These are phyloP conservation scores for Peromyscus maniculatus DNA, from an alignment of 2,113 vertebrate species.

Conservation along the genomic window DNA sequence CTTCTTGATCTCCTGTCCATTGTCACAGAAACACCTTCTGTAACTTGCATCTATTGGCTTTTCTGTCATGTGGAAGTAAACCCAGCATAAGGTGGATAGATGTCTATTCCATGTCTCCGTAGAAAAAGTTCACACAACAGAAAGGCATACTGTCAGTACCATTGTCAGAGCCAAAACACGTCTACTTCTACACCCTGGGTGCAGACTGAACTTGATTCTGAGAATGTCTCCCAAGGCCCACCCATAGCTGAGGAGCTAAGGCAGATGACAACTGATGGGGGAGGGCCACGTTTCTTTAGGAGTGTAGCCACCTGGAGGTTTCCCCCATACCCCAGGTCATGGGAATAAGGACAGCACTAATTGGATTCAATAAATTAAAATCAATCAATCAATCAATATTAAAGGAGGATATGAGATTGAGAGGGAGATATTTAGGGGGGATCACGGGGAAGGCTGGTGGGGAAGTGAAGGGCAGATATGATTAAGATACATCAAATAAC, in stretches of 20 bases:
- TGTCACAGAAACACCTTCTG: not conserved
- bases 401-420: too few species aligned
- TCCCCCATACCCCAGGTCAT: too few species aligned
- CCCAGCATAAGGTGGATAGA: not conserved
- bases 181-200: not conserved
- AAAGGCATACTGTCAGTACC: not conserved
- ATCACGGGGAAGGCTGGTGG: not conserved
- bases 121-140: not conserved
- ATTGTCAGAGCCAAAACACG: not conserved
- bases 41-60: not conserved
- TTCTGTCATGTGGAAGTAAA: not conserved
- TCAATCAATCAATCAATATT: not conserved
- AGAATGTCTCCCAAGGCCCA: not conserved
- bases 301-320: too few species aligned
- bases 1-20: not conserved
- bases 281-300: not conserved
- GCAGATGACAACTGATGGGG: not conserved
- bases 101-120: not conserved
- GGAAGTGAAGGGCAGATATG: not conserved
- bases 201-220: conserved; percentile 20
- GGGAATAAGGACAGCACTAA: not conserved
- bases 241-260: not conserved
- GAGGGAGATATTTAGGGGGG: too few species aligned
- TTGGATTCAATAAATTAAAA: not conserved
- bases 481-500: not conserved